Conservation (phyloP, 2,888 invertebrate genomes). For the Aricia artaxerxes region DNA sequence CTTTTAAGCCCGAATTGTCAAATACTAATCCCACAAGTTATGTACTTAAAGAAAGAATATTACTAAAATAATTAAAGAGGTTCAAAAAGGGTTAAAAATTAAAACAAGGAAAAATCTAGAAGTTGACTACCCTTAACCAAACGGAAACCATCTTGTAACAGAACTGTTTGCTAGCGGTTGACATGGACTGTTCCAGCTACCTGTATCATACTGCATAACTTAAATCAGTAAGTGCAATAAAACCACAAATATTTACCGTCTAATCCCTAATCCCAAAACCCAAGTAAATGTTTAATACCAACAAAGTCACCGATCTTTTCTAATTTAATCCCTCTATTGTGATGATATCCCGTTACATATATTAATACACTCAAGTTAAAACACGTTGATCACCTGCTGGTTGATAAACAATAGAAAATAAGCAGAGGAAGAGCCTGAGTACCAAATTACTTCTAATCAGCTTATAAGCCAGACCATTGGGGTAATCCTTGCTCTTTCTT, state of each 20-base stretch:
- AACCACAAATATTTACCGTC: slow-evolving; percentile 15
- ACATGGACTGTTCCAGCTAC: background rate
- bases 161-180: background rate
- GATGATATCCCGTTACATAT: background rate
- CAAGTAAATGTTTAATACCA: slow-evolving; percentile 14
- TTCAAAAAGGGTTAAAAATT: too few relatives aligned
- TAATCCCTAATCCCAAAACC: slow-evolving; percentile 7
- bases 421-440: slow-evolving; percentile 1
- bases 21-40: too few relatives aligned
- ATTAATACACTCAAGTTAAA: slow-evolving; percentile 10
- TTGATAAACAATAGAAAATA: background rate
- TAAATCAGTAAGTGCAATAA: slow-evolving; percentile 12
- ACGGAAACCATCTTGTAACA: background rate
- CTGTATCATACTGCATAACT: background rate
- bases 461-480: slow-evolving; percentile 5
- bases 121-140: too few relatives aligned
- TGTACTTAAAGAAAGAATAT: too few relatives aligned
- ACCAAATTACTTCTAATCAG: slow-evolving; percentile 24
- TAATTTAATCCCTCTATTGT: background rate
- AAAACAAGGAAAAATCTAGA: too few relatives aligned
- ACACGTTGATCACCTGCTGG: slow-evolving; percentile 14
- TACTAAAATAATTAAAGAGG: too few relatives aligned
- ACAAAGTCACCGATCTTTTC: slow-evolving; percentile 8
- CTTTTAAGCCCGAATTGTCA: too few relatives aligned
- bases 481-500: background rate